These are phyloP conservation scores for Drosophila kikkawai DNA, from an alignment of 1,140 invertebrate species.

Conservation along the genomic window DNA sequence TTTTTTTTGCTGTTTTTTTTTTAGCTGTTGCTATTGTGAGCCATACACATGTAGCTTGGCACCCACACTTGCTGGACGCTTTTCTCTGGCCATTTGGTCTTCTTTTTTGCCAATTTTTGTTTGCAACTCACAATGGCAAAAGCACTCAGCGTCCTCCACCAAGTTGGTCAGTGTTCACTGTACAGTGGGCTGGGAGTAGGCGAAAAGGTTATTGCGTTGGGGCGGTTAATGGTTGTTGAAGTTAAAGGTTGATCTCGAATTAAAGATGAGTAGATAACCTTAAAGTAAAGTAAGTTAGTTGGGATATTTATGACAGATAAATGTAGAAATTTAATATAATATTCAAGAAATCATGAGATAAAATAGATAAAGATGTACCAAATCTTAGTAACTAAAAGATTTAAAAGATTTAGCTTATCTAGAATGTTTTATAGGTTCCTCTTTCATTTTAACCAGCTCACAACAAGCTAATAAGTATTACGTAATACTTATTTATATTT, in stretches of 20 bases:
- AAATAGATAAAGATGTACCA: too few species aligned
- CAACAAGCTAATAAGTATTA: background rate
- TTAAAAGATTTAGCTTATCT: background rate
- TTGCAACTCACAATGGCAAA: slow-evolving; percentile 33
- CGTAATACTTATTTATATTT: slow-evolving; percentile 5
- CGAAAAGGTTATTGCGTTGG: slow-evolving; percentile 2
- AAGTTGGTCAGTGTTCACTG: slow-evolving; percentile 33
- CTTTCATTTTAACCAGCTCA: background rate
- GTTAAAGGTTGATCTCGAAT: slow-evolving; percentile 15
- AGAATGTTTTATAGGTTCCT: background rate
- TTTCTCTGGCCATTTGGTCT: slow-evolving; percentile 6
- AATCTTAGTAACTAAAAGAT: too few species aligned
- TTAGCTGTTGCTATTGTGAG: slow-evolving; percentile 59
- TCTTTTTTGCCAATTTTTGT: slow-evolving; percentile 19
- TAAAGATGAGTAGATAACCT: background rate
- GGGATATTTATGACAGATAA: background rate
- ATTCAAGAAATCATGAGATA: background rate
- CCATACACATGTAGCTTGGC: slow-evolving; percentile 76
- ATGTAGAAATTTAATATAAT: background rate
- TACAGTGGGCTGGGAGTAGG: slow-evolving; percentile 38
- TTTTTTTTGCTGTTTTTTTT: slow-evolving; percentile 46
- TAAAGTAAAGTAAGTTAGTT: background rate
- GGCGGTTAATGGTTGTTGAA: background rate
- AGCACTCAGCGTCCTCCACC: slow-evolving; percentile 33
- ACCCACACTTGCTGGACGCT: slow-evolving; percentile 60